Base-by-base conservation (phyloP, 2,113 vertebrate genomes). In the Serilophus lunatus region DNA sequence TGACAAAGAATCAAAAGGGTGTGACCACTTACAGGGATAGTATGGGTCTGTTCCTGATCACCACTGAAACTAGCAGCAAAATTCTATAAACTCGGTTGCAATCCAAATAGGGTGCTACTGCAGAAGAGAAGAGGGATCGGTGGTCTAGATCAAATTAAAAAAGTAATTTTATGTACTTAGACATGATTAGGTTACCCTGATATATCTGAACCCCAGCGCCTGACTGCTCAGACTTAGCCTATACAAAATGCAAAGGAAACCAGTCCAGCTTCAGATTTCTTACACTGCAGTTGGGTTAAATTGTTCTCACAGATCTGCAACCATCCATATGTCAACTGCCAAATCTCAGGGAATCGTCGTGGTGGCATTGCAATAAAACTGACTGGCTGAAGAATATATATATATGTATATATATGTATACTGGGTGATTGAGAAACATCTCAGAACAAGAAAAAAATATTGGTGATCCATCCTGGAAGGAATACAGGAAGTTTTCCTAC, bases 281-380 rank as follows among this genome's bases (percentile, higher is more conserved):
- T 51, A 33, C 20, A 25, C 50, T 65, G 17, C 1, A 15, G 13
- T 44, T 61, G 45, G 31, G 36, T 60, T 80, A 69, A n/a, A 49
- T 10, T 92, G 11, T 31, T 74, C 31, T 86, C 64, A 54, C 65
- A 64, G 9, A 17, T 65, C 45, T 86, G 22, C 60, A 91, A 29
- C 24, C 29, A 77, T 47, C 26, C 10, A 2, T 42, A 23, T 0
- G 1, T 56, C 6, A 6, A 8, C 36, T 60, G 50, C 20, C 40
- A 91, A 61, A 19, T 69, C 50, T 72, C 49, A 68, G 10, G 12
- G 23, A 80, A 69, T 11, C 20, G 38, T 2, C 72, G 20, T 51
- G 40, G 12, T 51, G 12, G 53, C 61, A 76, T 22, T 6, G 1
- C 12, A 75, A 71, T 40, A 66, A 92, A 92, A 82, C 18, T 51